Base-by-base conservation (phyloP, 2,888 invertebrate genomes). In the Clostera curtula region DNA sequence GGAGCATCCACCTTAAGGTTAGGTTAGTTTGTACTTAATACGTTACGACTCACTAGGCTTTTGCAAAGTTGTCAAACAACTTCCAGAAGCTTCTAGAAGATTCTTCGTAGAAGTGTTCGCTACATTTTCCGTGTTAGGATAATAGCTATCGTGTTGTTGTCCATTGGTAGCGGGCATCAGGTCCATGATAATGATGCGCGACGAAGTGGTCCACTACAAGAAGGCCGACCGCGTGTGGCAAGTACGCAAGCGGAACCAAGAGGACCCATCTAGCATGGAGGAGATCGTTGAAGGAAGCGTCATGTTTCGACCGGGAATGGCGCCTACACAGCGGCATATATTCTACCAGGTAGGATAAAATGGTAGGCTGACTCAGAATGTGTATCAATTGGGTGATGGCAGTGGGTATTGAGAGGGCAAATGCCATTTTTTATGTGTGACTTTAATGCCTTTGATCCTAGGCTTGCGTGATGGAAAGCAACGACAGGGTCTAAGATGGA, bases 271-370 rank as follows among this genome's bases (percentile, higher is more conserved):
- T 37, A 31, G 23, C 15, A 31, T 36, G 25, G 64, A 62, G 15
- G 71, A 67, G 12, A 51, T 79, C 2, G 41, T 49, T 12, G 73
- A 76, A 40, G 66, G 66, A 11, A 60, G 67, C 30, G 60, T 79
- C 34, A 42, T 73, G 64, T 67, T 76, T 71, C 43, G 88, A 4
- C 92, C 93, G 1, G 91, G 91, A 6, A 82, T 87, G 40, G 72
- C 93, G 25, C 96, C 96, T 0, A 88, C 93, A 3, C 93, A 92
- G 24, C 76, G 94, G 18, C 96, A 97, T 72, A 93, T 95, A 85
- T 94, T 93, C 71, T 94, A 96, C 67, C 95, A 96, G 85, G 91
- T 94, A 69, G n/a, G 1, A 22, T 7, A 9, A 20, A 9, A 11
- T 6, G 2, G 27, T 39, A 40, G 23, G 24, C 39, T 20, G 12